phyloP scores from a whole-genome alignment of 53 echinoderm and acorn worm species.

The Paelopatides confundens region DNA sequence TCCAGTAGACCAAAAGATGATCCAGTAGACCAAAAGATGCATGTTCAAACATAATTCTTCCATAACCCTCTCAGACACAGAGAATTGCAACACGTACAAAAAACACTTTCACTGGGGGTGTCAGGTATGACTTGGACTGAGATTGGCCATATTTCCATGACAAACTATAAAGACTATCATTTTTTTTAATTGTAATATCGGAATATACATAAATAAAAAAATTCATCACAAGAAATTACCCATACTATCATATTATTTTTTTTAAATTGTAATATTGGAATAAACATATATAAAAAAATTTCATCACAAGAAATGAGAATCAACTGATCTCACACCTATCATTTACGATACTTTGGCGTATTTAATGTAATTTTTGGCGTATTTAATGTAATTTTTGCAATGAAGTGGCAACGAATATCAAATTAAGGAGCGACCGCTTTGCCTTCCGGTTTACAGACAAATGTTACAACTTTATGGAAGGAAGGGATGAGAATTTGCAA shows the following conservation, averaged over 20 bases:
- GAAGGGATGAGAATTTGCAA: neutral
- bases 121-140: neutral
- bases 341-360: conserved; percentile 14
- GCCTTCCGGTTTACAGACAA: neutral
- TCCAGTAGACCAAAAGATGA: too few species aligned
- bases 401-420: neutral
- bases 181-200: neutral
- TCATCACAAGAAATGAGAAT: neutral
- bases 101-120: neutral
- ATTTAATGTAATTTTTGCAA: conserved; percentile 33
- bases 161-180: neutral
- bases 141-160: neutral
- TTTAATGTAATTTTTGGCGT: conserved; percentile 39
- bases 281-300: neutral
- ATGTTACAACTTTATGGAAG: neutral
- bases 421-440: conserved; percentile 8
- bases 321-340: conserved; percentile 34
- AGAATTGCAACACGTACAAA: neutral
- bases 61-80: neutral
- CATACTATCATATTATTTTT: too few species aligned
- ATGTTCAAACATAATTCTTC: too few species aligned
- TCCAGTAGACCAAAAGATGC: too few species aligned
- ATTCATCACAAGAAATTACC: neutral
- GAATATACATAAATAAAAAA: neutral
- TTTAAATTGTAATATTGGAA: neutral